Conservation (phyloP, 2,797 vertebrate genomes). For the Pelochelys cantorii region DNA sequence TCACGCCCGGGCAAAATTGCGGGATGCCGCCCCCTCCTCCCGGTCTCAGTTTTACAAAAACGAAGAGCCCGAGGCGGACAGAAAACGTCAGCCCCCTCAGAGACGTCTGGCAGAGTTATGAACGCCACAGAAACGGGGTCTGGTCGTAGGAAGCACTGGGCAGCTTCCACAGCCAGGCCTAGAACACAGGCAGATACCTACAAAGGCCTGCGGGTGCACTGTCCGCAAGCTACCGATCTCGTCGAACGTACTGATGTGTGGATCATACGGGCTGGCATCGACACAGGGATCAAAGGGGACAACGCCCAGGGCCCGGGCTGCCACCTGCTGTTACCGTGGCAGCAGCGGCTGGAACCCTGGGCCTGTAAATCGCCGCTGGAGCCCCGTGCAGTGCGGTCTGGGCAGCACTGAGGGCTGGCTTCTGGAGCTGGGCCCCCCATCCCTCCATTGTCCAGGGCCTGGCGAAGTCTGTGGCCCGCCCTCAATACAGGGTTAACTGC, state of each 20-base stretch:
- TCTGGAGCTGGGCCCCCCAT: no score
- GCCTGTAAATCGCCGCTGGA: no score
- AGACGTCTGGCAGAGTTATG: background rate
- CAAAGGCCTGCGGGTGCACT: background rate
- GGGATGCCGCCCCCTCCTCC: background rate
- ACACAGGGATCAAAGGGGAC: no score
- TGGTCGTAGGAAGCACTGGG: background rate
- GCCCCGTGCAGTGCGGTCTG: no score
- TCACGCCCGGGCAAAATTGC: background rate
- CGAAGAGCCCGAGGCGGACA: background rate
- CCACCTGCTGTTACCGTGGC: no score
- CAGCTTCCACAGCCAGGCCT: accelerated
- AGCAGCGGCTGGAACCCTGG: no score
- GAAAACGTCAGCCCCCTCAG: background rate
- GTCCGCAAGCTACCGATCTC: background rate
- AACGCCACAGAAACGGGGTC: background rate
- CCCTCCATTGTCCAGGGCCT: no score
- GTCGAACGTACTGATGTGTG: accelerated
- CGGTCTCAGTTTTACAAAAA: background rate
- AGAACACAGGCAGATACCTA: accelerated
- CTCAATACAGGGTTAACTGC: accelerated
- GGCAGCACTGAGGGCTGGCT: no score
- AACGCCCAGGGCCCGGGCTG: no score
- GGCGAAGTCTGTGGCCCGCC: no score
- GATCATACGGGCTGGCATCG: no score